Evolutionary conservation across 2,113 vertebrate species (phyloP).

Genomic region (Balaenoptera acutorostrata): DNA sequence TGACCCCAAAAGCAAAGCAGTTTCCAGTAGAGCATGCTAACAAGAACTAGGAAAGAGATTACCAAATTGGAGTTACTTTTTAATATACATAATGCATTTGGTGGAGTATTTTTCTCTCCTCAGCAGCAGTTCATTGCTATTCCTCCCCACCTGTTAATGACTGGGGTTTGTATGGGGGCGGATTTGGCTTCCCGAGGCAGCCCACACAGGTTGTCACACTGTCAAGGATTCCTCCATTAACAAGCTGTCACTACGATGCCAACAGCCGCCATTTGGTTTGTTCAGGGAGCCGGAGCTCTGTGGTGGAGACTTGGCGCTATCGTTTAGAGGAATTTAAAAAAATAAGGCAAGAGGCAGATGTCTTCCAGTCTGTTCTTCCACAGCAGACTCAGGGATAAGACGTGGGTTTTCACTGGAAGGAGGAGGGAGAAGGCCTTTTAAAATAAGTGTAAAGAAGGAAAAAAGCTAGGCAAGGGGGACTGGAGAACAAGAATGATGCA

Average conservation of each 20-base stretch:
- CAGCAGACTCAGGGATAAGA: constrained; percentile 68
- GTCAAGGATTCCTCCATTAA: constrained; percentile 87
- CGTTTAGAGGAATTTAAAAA: constrained; percentile 76
- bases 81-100: constrained; percentile 60
- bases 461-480: background rate
- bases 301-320: constrained; percentile 81
- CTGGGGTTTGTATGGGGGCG: constrained; percentile 61
- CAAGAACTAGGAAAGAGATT: background rate
- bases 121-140: constrained; percentile 77
- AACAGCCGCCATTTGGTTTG: constrained; percentile 85
- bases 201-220: constrained; percentile 85
- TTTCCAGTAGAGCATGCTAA: background rate
- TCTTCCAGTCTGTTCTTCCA: constrained; percentile 85
- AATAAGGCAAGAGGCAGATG: constrained; percentile 83
- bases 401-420: constrained; percentile 41
- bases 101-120: constrained; percentile 2
- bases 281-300: constrained; percentile 78
- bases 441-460: constrained; percentile 28
- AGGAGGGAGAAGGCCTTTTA: constrained; percentile 14
- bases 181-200: constrained; percentile 77
- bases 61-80: background rate
- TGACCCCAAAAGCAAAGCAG: background rate
- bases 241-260: constrained; percentile 86
- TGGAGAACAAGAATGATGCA: background rate
- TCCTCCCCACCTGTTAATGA: constrained; percentile 79